Evolutionary conservation across 2,797 vertebrate genomes (phyloP).

Genomic region (Aulostomus chinensis): DNA sequence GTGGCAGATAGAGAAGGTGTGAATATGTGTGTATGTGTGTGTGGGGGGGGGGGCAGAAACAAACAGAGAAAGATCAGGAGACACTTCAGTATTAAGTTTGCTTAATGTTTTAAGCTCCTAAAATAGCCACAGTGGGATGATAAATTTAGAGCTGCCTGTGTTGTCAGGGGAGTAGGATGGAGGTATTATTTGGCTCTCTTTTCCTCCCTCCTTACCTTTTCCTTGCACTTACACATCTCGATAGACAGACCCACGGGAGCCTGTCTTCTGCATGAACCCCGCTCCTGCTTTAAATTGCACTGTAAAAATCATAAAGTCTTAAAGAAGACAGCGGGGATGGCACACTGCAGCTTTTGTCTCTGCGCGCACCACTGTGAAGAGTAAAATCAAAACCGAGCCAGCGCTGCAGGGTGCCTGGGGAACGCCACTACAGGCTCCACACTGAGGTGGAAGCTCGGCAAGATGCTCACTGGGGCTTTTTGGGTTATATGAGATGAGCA

Average conservation of each 20-base stretch:
- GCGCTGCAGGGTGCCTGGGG: slow-evolving; percentile 49
- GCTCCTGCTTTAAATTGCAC: slow-evolving; percentile 49
- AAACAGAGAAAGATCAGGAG: slow-evolving; percentile 30
- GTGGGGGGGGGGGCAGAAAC: slow-evolving; percentile 22
- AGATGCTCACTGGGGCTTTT: slow-evolving; percentile 55
- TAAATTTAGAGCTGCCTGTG: slow-evolving; percentile 51
- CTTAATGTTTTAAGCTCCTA: slow-evolving; percentile 56
- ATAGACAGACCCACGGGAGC: slow-evolving; percentile 36
- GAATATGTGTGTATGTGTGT: too few species aligned
- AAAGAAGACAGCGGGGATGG: slow-evolving; percentile 30
- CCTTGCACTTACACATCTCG: slow-evolving; percentile 34
- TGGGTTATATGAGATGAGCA: slow-evolving; percentile 47
- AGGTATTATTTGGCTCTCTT: slow-evolving; percentile 40
- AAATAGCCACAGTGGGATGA: slow-evolving; percentile 64
- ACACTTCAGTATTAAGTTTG: slow-evolving; percentile 44
- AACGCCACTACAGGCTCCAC: slow-evolving; percentile 49
- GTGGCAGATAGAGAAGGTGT: slow-evolving; percentile 44
- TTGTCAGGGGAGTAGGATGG: slow-evolving; percentile 49
- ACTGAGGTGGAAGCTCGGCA: slow-evolving; percentile 42
- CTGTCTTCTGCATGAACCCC: slow-evolving; percentile 41
- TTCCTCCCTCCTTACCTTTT: slow-evolving; percentile 12
- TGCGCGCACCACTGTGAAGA: slow-evolving; percentile 28
- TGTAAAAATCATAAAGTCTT: slow-evolving; percentile 38
- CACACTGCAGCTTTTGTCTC: slow-evolving; percentile 54
- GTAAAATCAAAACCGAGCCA: slow-evolving; percentile 56